phyloP scores from a whole-genome alignment of 2,888 invertebrate genomes.

The Ectemnius cavifrons region DNA sequence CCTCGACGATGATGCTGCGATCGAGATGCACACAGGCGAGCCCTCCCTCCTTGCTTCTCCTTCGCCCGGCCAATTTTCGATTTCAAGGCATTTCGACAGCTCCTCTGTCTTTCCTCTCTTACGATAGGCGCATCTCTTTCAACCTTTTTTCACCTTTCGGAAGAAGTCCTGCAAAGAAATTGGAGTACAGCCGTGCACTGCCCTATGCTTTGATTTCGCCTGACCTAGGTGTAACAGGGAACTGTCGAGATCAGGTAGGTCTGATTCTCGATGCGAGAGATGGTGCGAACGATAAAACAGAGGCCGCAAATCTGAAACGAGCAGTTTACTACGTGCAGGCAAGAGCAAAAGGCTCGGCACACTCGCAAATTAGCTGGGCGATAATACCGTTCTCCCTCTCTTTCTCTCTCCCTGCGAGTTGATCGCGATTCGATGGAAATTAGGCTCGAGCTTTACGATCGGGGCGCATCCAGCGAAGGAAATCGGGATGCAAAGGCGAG shows the following conservation, averaged over 20 bases:
- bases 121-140: too few relatives aligned
- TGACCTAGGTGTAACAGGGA: not conserved
- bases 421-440: conserved; percentile 19
- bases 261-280: not conserved
- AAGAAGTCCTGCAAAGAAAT: not conserved
- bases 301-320: conserved; percentile 7
- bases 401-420: not conserved
- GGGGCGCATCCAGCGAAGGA: not conserved
- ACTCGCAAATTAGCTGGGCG: conserved; percentile 10
- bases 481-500: not conserved
- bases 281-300: conserved; percentile 8
- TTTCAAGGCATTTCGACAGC: too few relatives aligned
- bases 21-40: conserved; percentile 27
- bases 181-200: not conserved
- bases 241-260: not conserved
- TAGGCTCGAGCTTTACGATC: conserved; percentile 10
- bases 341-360: not conserved
- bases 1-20: conserved; percentile 20
- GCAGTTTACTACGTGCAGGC: conserved; percentile 2
- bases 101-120: too few relatives aligned
- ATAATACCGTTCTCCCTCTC: not conserved
- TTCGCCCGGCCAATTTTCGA: conserved; percentile 8
- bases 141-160: too few relatives aligned
- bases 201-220: not conserved
- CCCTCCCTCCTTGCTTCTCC: conserved; percentile 9